Percentiles rank a stretch among this genome's conserved stretches.
These are phyloP conservation scores for Stigmatopora nigra DNA, from an alignment of 2,113 vertebrate genomes.

Conservation along the genomic window DNA sequence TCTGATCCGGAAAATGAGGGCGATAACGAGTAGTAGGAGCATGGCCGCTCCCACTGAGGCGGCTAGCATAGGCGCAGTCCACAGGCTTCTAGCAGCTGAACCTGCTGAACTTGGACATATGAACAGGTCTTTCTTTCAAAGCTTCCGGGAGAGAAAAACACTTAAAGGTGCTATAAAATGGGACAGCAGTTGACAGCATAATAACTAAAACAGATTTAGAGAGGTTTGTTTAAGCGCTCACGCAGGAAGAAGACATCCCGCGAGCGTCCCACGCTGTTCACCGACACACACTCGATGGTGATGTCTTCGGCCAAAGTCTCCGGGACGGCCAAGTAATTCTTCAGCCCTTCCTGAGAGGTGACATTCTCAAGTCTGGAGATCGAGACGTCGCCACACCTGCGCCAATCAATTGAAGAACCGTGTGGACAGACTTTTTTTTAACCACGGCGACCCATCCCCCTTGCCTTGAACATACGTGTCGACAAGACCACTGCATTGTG, in stretches of 20 bases:
- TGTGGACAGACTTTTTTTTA: background rate
- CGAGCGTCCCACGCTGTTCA: slow-evolving; percentile 63
- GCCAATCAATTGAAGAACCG: too few relatives aligned
- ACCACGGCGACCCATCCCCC: too few relatives aligned
- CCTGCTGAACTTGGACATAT: background rate
- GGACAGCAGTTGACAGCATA: too few relatives aligned
- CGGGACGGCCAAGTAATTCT: slow-evolving; percentile 42
- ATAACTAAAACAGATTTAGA: too few relatives aligned
- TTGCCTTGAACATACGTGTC: slow-evolving; percentile 56
- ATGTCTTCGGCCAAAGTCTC: slow-evolving; percentile 45
- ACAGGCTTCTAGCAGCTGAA: slow-evolving; percentile 16
- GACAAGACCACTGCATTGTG: slow-evolving; percentile 52
- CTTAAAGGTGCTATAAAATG: too few relatives aligned
- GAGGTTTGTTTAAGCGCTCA: slow-evolving; percentile 15
- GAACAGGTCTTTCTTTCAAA: too few relatives aligned
- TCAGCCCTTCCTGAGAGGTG: slow-evolving; percentile 42
- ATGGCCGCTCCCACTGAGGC: slow-evolving; percentile 47
- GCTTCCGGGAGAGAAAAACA: too few relatives aligned
- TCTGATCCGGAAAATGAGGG: slow-evolving; percentile 85
- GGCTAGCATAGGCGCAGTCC: slow-evolving; percentile 59
- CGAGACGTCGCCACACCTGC: slow-evolving; percentile 61
- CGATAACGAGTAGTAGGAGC: slow-evolving; percentile 73
- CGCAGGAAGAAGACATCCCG: slow-evolving; percentile 24
- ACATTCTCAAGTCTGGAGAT: background rate
- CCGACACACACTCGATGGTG: slow-evolving; percentile 74